Evolutionary conservation across 2,888 invertebrate species (phyloP).

Genomic region (Cosmia pyralina): DNA sequence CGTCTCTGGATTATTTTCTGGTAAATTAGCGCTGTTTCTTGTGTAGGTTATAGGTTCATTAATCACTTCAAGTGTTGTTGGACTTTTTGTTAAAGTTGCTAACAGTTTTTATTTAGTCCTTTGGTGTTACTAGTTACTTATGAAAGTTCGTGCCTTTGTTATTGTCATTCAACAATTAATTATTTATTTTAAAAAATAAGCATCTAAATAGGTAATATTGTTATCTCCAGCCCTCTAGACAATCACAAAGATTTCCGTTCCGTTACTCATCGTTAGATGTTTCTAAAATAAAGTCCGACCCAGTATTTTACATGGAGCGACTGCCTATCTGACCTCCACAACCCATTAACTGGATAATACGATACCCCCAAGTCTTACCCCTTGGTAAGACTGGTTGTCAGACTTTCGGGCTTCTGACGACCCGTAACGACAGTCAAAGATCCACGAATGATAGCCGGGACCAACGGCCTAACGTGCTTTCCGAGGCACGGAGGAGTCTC

Average conservation of each 20-base stretch:
- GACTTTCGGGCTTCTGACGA: too few species aligned
- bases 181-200: not conserved
- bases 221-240: not conserved
- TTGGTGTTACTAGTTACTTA: conserved; percentile 13
- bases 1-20: conserved; percentile 51
- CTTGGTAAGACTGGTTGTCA: too few species aligned
- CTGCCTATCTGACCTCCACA: too few species aligned
- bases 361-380: too few species aligned
- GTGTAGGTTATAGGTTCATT: conserved; percentile 62
- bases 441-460: too few species aligned
- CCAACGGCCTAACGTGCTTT: too few species aligned
- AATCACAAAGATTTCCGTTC: conserved; percentile 17
- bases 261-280: conserved; percentile 10
- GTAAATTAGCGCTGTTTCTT: conserved; percentile 59
- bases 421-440: too few species aligned
- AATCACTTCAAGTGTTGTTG: conserved; percentile 41
- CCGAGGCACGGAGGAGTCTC: too few species aligned
- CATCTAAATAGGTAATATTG: not conserved
- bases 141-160: not conserved
- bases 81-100: conserved; percentile 14
- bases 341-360: too few species aligned
- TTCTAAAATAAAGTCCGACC: conserved; percentile 3
- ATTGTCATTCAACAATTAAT: not conserved
- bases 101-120: conserved; percentile 22
- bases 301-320: too few species aligned